Evolutionary conservation across 2,888 invertebrate genomes (phyloP), one percentile per base, ranked within the genome.

Genomic region (Platycnemis pennipes): DNA sequence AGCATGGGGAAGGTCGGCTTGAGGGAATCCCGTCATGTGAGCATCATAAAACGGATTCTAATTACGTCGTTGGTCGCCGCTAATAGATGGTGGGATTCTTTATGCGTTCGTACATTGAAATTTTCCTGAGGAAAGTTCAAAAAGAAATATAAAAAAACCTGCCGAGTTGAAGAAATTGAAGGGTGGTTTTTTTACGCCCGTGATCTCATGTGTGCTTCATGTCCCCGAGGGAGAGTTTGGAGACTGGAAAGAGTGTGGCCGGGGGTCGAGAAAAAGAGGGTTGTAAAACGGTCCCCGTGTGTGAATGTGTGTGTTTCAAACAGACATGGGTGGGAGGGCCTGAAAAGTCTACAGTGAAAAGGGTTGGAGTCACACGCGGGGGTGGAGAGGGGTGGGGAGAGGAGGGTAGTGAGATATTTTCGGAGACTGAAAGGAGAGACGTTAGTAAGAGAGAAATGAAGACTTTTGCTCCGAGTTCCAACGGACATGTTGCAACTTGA

Each of bases 11-110:
- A 42, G 89, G 37, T 42, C 22, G 42, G 37, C 89, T 89, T 69
- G 69, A 91, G 63, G 91, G 63, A 69, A 37, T 91, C 63, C 56
- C 69, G 44, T 91, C 91, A 69, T 63, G 91, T 69, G 63, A 63
- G 69, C 69, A 91, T 91, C 91, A 69, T 91, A 69, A 91, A 91
- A 91, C 91, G 91, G 63, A 91, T 91, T 91, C 91, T 91, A 91
- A 91, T 91, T 91, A 91, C 91, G 91, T 63, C 91, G 63, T 37
- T 91, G 63, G 91, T 37, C 91, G 91, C 63, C 63, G 91, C 91
- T 91, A 91, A 91, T 91, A 63, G 63, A 91, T 91, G 91, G 91
- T 69, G 63, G 44, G 69, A 69, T 91, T 91, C 44, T 91, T 89
- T 89, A 63, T 37, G 77, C 37, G 77, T 1, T 13, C 37, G 63